Conservation (phyloP, 2,113 vertebrate genomes). For the Eulacestoma nigropectus region DNA sequence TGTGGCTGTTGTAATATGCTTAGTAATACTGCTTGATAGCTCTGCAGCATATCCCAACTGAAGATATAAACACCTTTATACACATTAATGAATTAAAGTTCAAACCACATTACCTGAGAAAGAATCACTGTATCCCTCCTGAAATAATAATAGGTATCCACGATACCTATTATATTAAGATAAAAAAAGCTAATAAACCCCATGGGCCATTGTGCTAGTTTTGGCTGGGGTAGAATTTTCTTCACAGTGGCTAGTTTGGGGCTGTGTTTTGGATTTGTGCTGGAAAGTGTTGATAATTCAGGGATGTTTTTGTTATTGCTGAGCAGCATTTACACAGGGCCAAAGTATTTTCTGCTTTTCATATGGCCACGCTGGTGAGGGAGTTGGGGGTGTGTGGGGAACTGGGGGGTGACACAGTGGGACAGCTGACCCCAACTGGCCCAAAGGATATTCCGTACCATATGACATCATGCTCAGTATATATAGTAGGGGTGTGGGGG, state of each 20-base stretch:
- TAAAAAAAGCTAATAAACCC: background rate
- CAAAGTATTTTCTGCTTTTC: background rate
- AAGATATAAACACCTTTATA: background rate
- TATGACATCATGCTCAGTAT: background rate
- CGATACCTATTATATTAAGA: background rate
- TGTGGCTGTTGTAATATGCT: background rate
- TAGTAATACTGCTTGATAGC: background rate
- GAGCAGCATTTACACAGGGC: background rate
- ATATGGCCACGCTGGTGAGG: rapidly evolving
- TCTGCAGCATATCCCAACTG: background rate
- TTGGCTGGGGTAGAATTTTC: background rate
- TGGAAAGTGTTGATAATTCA: background rate
- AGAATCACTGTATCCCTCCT: background rate
- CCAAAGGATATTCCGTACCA: background rate
- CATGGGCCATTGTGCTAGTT: background rate
- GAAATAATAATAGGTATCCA: background rate
- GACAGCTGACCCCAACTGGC: background rate
- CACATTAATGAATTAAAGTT: background rate
- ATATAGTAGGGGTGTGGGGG: background rate
- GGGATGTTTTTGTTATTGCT: background rate
- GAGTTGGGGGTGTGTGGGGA: background rate
- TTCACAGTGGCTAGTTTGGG: background rate
- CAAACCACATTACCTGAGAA: background rate
- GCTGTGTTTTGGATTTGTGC: background rate
- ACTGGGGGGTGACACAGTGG: background rate